Evolutionary conservation across 2,797 vertebrate genomes (phyloP).

Genomic region (Pangasius macronema): DNA sequence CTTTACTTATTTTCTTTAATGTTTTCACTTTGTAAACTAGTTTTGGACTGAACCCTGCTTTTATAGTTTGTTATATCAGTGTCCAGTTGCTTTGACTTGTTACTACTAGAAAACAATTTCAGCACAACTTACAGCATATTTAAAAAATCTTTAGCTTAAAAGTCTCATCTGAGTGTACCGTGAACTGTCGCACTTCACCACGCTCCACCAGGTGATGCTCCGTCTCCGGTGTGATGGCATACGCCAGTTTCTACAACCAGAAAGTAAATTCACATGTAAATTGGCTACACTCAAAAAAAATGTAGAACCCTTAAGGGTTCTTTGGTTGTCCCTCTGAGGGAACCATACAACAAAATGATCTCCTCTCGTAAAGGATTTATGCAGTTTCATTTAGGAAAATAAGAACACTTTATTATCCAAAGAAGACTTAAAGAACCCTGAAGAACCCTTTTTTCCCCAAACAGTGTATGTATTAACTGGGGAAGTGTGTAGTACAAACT

Average conservation of each 20-base stretch:
- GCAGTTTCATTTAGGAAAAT: neutral
- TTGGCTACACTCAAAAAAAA: too few relatives aligned
- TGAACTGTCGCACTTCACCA: conserved; percentile 87
- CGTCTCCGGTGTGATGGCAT: conserved; percentile 87
- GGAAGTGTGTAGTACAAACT: neutral
- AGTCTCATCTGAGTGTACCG: conserved; percentile 68
- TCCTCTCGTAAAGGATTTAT: neutral
- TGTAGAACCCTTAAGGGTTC: neutral
- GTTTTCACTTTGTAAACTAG: neutral
- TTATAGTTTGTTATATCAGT: neutral
- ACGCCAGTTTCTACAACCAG: conserved; percentile 79
- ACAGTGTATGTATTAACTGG: neutral
- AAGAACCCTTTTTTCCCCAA: neutral
- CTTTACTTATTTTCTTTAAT: neutral
- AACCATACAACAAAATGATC: neutral
- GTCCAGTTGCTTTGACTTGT: neutral
- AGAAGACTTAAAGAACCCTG: neutral
- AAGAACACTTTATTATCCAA: neutral
- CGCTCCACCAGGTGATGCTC: conserved; percentile 84
- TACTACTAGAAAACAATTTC: neutral
- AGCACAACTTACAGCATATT: neutral
- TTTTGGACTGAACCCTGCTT: neutral
- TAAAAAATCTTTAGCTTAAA: neutral
- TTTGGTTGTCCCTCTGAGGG: neutral
- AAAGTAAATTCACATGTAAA: neutral